These are phyloP conservation scores for Epinephelus malabaricus DNA, from an alignment of 2,797 vertebrate genomes.

Conservation along the genomic window DNA sequence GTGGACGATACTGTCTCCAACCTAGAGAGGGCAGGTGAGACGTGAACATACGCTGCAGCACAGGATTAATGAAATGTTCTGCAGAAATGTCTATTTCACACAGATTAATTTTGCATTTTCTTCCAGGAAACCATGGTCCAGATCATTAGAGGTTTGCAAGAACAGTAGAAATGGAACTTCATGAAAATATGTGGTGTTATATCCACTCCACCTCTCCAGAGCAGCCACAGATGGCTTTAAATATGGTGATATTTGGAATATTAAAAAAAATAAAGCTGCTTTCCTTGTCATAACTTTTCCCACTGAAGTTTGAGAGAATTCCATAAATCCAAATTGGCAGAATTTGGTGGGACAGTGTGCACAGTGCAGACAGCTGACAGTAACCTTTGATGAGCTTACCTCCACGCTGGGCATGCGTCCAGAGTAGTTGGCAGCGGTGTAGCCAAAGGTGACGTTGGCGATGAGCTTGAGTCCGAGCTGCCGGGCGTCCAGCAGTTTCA, in stretches of 20 bases:
- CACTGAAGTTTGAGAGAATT: neutral
- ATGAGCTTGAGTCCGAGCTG: slow-evolving; percentile 98
- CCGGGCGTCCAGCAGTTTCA: slow-evolving; percentile 93
- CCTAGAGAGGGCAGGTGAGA: slow-evolving; percentile 76
- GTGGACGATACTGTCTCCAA: slow-evolving; percentile 98
- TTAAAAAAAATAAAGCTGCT: neutral
- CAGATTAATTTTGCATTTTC: neutral
- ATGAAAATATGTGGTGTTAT: neutral
- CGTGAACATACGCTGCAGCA: neutral
- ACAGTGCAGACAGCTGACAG: neutral
- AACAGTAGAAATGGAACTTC: neutral
- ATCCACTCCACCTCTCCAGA: neutral
- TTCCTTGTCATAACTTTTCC: neutral
- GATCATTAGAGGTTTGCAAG: neutral
- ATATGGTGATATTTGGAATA: neutral
- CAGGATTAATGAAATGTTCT: neutral
- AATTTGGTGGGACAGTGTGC: neutral
- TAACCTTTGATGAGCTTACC: slow-evolving; percentile 73
- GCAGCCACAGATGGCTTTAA: neutral
- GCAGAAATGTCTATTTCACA: neutral
- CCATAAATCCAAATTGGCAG: neutral
- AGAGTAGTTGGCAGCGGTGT: slow-evolving; percentile 94
- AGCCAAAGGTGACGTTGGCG: slow-evolving; percentile 96
- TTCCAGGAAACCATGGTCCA: neutral
- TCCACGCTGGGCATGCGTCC: slow-evolving; percentile 97